A percentile compares a stretch with the other conserved stretches of the same genome.
Evolutionary conservation across 2,113 vertebrate species (phyloP).

Genomic region (Myodes glareolus): DNA sequence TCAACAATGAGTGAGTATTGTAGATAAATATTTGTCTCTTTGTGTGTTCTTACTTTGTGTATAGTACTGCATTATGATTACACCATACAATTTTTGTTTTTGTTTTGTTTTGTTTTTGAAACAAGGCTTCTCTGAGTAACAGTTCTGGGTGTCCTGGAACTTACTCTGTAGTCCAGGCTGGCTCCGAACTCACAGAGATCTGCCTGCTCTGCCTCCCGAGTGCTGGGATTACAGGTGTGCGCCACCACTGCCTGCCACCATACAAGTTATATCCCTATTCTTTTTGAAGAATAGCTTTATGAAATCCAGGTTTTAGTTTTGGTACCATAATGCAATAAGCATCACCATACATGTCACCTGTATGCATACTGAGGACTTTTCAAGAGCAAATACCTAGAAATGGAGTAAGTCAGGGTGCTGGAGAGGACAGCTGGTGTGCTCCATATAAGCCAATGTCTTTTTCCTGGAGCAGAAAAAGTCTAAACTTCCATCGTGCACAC

Average conservation of each 20-base stretch:
- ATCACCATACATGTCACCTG: not conserved
- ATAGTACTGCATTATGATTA: not conserved
- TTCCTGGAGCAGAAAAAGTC: not conserved
- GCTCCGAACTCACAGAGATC: no score
- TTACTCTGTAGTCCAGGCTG: no score
- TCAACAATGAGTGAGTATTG: not conserved
- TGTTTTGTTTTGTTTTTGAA: no score
- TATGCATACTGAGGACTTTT: not conserved
- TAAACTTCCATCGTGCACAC: not conserved
- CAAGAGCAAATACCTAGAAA: not conserved
- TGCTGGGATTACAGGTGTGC: no score
- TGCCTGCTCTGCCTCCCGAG: no score
- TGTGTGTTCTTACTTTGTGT: not conserved
- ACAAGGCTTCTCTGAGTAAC: no score
- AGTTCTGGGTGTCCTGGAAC: no score
- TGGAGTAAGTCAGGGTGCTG: not conserved
- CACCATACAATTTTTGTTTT: not conserved
- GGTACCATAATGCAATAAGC: not conserved
- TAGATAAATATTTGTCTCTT: not conserved
- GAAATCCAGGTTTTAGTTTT: not conserved
- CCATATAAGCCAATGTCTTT: not conserved
- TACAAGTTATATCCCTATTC: not conserved
- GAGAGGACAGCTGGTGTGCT: not conserved
- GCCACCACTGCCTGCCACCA: not conserved
- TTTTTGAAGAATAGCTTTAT: not conserved